Evolutionary conservation across 2,797 vertebrate genomes (phyloP), one percentile per base, ranked within the genome.

Genomic region (Poecilia velifera): DNA sequence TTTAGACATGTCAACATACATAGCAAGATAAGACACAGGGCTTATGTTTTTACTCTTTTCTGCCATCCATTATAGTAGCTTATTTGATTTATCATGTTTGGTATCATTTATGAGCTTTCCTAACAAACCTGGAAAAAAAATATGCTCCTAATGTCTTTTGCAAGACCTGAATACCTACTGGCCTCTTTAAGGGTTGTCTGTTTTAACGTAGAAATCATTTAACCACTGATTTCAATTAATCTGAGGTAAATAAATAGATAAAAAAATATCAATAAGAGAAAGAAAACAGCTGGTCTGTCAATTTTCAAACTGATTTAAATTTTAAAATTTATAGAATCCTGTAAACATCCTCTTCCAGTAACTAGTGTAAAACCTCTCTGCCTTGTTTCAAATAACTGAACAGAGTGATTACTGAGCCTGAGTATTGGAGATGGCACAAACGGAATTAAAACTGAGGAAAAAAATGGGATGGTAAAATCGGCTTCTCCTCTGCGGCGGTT

Each of bases 371-470:
- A 90, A 88, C 83, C 88, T 90, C 81, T 83, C 81, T 80, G 85
- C 88, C 88, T 89, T 91, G 89, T 91, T 94, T 92, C 87, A 92
- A 93, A 94, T 91, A 89, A 86, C 91, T 89, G 86, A 90, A 88
- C 84, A 82, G 90, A 87, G 84, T 85, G 81, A 82, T 78, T 74
- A 86, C 78, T 81, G 77, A 86, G 84, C 83, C 77, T 79, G 68
- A 77, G 82, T 85, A 73, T 49, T 43, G 36, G 86, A 87, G 89
- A 91, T 86, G 87, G 93, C 89, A 93, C 89, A 90, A 93, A 91
- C 75, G 77, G 89, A 81, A 85, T 85, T 88, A 92, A 90, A 92
- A 80, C 74, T 0, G 46, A 83, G 66, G 49, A 2, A 76, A 73
- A 85, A 77, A 83, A 55, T 71, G 71, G 71, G 84, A 74, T 22